A percentile compares a stretch with the other conserved stretches of the same genome.
Conservation (phyloP, 2,888 invertebrate genomes). For the Thecophora atra region DNA sequence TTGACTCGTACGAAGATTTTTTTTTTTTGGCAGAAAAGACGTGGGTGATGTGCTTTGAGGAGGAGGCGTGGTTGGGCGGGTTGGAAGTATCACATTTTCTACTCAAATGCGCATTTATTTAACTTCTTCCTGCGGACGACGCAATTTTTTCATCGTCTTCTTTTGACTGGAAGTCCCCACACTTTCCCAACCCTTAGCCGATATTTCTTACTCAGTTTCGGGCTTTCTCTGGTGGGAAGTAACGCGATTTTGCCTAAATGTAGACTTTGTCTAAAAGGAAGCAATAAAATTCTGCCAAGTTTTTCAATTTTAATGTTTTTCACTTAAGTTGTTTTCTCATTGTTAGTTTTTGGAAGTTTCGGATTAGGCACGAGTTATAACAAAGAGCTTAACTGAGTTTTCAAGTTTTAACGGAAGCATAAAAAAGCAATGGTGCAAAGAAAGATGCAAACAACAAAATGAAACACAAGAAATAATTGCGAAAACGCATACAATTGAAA, state of each 20-base stretch:
- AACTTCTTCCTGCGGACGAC: conserved; percentile 30
- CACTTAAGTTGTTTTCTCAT: conserved; percentile 31
- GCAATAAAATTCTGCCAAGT: conserved; percentile 32
- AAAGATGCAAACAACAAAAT: not conserved
- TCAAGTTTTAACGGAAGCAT: conserved; percentile 2
- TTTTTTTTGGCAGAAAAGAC: too few relatives aligned
- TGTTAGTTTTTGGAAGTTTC: conserved; percentile 18
- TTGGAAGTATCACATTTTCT: conserved; percentile 29
- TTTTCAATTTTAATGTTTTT: conserved; percentile 36
- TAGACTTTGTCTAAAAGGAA: conserved; percentile 1
- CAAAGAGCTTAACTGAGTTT: conserved; percentile 24
- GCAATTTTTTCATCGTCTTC: conserved; percentile 10
- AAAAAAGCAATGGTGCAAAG: not conserved
- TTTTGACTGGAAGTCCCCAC: not conserved
- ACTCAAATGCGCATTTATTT: conserved; percentile 34
- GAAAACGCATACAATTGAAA: not conserved
- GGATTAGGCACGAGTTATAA: conserved; percentile 22
- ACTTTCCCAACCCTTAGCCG: not conserved
- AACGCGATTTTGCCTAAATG: not conserved
- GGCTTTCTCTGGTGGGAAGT: not conserved
- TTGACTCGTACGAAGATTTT: too few relatives aligned
- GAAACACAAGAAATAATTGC: not conserved
- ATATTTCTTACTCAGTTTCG: not conserved
- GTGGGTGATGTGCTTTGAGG: not conserved
- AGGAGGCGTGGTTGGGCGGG: not conserved